These are phyloP conservation scores for Murina feae DNA, from an alignment of 2,113 vertebrate genomes.

Conservation along the genomic window DNA sequence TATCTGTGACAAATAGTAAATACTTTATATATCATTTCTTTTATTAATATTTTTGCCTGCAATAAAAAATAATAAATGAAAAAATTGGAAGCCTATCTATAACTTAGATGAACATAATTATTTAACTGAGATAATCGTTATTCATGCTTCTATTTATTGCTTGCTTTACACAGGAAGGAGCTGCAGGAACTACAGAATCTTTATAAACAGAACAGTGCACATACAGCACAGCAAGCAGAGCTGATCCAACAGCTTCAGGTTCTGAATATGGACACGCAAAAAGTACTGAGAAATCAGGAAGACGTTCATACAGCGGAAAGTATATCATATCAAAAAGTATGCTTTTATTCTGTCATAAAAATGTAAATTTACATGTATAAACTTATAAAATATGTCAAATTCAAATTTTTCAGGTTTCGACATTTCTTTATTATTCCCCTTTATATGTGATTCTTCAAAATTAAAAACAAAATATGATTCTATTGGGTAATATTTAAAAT, in stretches of 20 bases:
- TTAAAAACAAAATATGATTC: not conserved
- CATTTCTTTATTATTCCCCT: not conserved
- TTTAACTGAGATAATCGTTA: slow-evolving; percentile 52
- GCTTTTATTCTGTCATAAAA: slow-evolving; percentile 50
- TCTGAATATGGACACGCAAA: slow-evolving; percentile 89
- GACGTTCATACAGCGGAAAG: slow-evolving; percentile 87
- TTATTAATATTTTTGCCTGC: slow-evolving; percentile 63
- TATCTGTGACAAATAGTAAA: slow-evolving; percentile 70
- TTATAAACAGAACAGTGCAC: slow-evolving; percentile 86
- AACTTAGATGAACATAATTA: slow-evolving; percentile 34
- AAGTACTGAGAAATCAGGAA: slow-evolving; percentile 89
- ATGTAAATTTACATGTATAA: not conserved
- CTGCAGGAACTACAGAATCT: slow-evolving; percentile 86
- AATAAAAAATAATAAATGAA: slow-evolving; percentile 65
- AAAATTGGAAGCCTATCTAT: slow-evolving; percentile 57
- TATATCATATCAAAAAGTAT: slow-evolving; percentile 89
- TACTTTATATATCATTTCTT: slow-evolving; percentile 65
- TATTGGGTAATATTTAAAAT: slow-evolving; percentile 33
- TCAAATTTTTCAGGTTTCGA: slow-evolving; percentile 1
- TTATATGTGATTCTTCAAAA: not conserved
- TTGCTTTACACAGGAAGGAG: slow-evolving; percentile 83
- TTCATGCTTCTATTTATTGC: slow-evolving; percentile 62
- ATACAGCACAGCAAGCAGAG: slow-evolving; percentile 87
- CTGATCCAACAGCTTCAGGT: slow-evolving; percentile 91
- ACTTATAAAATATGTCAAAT: slow-evolving; percentile 18